A percentile compares a stretch with the other conserved stretches of the same genome.
Conservation (phyloP, 2,797 vertebrate genomes). For the Sebastes umbrosus region DNA sequence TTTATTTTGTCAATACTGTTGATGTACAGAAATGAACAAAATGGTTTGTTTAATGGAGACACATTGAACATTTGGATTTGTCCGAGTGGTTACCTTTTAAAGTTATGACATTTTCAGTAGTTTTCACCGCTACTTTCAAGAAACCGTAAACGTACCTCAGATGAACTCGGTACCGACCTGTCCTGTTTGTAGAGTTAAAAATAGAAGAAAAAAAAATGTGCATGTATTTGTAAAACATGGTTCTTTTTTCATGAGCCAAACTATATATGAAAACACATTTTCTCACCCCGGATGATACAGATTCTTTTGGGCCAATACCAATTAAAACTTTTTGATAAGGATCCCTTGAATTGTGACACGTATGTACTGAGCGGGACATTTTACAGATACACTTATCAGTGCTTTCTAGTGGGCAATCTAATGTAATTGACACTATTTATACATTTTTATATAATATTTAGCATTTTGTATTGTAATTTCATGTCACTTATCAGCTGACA, state of each 20-base stretch:
- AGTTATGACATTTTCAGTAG: background rate
- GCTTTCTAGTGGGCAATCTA: background rate
- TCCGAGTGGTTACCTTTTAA: background rate
- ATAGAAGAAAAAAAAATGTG: background rate
- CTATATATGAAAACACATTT: background rate
- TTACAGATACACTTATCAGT: background rate
- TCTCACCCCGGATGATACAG: background rate
- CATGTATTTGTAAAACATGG: background rate
- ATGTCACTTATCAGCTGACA: background rate
- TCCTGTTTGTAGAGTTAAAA: background rate
- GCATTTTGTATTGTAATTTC: background rate
- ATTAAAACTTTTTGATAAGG: background rate
- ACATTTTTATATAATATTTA: background rate
- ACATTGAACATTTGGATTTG: background rate
- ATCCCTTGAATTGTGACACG: background rate
- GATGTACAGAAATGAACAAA: slow-evolving; percentile 3
- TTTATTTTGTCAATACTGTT: background rate
- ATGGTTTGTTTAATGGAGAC: background rate
- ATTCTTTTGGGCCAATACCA: no score
- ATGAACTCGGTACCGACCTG: background rate
- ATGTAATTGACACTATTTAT: background rate
- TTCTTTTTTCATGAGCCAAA: background rate
- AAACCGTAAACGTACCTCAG: background rate
- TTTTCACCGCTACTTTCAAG: background rate
- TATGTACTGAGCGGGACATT: background rate